Evolutionary conservation across 2,113 vertebrate species (phyloP).

Genomic region (Hiodon alosoides): DNA sequence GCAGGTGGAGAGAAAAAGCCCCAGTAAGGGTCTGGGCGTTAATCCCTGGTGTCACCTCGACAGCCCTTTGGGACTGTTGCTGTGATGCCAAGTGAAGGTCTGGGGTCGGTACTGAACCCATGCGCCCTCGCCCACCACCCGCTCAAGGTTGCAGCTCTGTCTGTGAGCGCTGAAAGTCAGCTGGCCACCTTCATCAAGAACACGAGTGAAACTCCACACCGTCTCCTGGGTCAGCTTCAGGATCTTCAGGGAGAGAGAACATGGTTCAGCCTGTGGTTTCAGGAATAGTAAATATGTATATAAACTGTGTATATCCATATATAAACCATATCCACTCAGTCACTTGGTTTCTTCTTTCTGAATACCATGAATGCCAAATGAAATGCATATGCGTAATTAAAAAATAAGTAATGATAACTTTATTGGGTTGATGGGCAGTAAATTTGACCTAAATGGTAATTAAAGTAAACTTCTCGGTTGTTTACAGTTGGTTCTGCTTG

Average conservation of each 20-base stretch:
- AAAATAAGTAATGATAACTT: background rate
- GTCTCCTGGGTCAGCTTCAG: constrained; percentile 49
- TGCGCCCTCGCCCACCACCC: constrained; percentile 38
- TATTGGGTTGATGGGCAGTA: background rate
- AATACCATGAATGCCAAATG: constrained; percentile 1
- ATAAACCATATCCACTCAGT: too few relatives aligned
- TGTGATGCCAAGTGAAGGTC: constrained; percentile 43
- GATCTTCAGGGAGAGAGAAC: constrained; percentile 20
- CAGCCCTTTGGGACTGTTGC: constrained; percentile 44
- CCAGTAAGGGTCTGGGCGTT: constrained; percentile 29
- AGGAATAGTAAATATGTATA: too few relatives aligned
- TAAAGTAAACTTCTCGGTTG: background rate
- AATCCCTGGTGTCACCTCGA: constrained; percentile 56
- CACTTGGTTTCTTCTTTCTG: background rate
- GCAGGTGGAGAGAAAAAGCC: constrained; percentile 24
- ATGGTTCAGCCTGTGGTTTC: background rate
- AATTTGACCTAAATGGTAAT: background rate
- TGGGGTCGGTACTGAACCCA: constrained; percentile 58
- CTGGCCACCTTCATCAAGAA: constrained; percentile 27
- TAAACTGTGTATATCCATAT: too few relatives aligned
- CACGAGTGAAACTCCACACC: constrained; percentile 38
- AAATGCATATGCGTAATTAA: background rate
- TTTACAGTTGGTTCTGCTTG: background rate
- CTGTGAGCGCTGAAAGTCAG: constrained; percentile 23
- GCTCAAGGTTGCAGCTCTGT: constrained; percentile 53